Conservation (phyloP, 2,888 invertebrate species). For the Eristalis pertinax region DNA sequence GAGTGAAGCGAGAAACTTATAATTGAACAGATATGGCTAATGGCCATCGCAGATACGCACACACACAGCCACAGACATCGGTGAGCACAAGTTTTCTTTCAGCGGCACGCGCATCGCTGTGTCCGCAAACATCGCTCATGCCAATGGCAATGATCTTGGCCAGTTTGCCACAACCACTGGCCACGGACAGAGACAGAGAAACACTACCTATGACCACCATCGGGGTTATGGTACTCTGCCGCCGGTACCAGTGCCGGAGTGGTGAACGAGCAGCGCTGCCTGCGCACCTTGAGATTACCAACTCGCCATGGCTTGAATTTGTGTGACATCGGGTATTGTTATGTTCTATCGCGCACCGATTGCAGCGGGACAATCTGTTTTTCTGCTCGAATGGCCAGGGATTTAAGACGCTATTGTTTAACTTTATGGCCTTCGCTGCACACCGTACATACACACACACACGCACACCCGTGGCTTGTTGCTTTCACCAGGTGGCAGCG, state of each 20-base stretch:
- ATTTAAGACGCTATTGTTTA: conserved; percentile 53
- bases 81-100: conserved; percentile 49
- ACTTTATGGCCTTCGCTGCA: background rate
- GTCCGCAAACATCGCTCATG: conserved; percentile 31
- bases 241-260: too few species aligned
- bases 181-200: background rate
- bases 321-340: conserved; percentile 67
- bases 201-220: conserved; percentile 58
- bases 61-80: conserved; percentile 23
- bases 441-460: background rate
- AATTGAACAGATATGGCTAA: conserved; percentile 70
- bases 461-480: background rate
- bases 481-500: conserved; percentile 56
- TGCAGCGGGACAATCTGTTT: conserved; percentile 48
- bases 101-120: conserved; percentile 55
- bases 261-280: conserved; percentile 35
- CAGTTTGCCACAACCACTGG: conserved; percentile 12
- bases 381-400: conserved; percentile 54
- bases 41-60: conserved; percentile 43
- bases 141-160: conserved; percentile 54
- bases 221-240: conserved; percentile 61
- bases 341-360: conserved; percentile 49
- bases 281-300: conserved; percentile 49
- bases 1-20: conserved; percentile 60
- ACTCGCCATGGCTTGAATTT: conserved; percentile 45